These are phyloP conservation scores for Epizoanthus fatuus DNA, from an alignment of 92 coral and sea anemone genomes.

Conservation along the genomic window DNA sequence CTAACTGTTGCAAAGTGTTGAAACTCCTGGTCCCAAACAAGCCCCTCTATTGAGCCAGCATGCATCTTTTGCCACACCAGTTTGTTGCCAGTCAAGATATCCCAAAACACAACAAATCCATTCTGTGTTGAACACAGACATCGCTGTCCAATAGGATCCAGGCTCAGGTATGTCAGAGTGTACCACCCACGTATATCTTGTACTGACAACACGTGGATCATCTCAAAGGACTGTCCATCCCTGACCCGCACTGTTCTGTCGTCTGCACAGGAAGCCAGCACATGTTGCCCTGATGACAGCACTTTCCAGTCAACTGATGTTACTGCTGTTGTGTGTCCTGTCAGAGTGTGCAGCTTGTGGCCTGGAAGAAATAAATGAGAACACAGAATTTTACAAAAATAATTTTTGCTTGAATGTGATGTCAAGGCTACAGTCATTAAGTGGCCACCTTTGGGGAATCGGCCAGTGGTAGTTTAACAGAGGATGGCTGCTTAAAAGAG, in stretches of 20 bases:
- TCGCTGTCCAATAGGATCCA: constrained; percentile 76
- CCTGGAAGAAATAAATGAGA: constrained; percentile 47
- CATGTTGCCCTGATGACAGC: constrained; percentile 57
- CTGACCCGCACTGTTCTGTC: constrained; percentile 85
- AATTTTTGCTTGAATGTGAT: not conserved
- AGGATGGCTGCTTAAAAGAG: no score
- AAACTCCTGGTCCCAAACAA: constrained; percentile 82
- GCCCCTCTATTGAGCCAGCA: constrained; percentile 87
- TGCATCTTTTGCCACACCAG: constrained; percentile 88
- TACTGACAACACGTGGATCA: constrained; percentile 65
- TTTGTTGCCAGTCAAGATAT: constrained; percentile 74
- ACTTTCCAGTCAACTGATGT: constrained; percentile 92
- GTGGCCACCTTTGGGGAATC: no score
- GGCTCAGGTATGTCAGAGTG: constrained; percentile 87
- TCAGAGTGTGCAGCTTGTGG: constrained; percentile 71
- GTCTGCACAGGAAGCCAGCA: constrained; percentile 91
- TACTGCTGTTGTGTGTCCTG: constrained; percentile 93
- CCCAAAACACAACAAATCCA: constrained; percentile 90
- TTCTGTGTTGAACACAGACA: constrained; percentile 94
- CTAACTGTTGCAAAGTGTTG: constrained; percentile 78
- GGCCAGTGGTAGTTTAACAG: no score
- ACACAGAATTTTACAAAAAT: not conserved
- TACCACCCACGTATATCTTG: constrained; percentile 86
- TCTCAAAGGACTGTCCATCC: constrained; percentile 72
- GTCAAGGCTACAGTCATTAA: no score